Conservation (phyloP, 1,140 invertebrate species). For the Drosophila pachea region DNA sequence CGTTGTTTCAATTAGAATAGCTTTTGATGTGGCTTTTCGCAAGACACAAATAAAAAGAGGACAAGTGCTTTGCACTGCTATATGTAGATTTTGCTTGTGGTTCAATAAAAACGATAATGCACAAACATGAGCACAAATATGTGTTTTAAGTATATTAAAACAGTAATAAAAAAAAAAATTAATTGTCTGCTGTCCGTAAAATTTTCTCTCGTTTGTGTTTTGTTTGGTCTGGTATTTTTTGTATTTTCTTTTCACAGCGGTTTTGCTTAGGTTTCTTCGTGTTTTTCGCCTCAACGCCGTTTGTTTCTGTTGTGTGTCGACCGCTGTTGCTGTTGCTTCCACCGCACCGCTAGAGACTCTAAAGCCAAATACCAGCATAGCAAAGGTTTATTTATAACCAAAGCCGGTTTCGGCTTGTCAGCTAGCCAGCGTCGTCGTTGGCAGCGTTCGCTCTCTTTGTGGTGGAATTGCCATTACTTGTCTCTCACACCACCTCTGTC, state of each 20-base stretch:
- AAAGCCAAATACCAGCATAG: conserved; percentile 61
- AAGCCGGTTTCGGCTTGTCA: conserved; percentile 68
- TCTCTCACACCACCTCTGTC: neutral
- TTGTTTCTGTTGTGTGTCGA: conserved; percentile 31
- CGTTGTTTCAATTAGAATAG: conserved; percentile 29
- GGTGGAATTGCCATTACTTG: conserved; percentile 4
- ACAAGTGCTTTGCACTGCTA: conserved; percentile 30
- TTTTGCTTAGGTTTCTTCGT: conserved; percentile 44
- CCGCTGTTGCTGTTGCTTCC: conserved; percentile 34
- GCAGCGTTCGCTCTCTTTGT: conserved; percentile 13
- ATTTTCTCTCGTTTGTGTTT: conserved; percentile 21
- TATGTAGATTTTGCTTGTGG: conserved; percentile 1
- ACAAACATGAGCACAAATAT: conserved; percentile 11
- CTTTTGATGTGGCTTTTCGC: conserved; percentile 6
- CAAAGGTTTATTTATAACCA: conserved; percentile 66
- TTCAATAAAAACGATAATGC: conserved; percentile 5
- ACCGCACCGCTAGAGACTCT: conserved; percentile 60
- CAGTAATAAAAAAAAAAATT: conserved; percentile 7
- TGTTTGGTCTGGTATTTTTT: conserved; percentile 24
- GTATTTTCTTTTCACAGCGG: conserved; percentile 49
- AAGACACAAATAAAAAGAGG: conserved; percentile 12
- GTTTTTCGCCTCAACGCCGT: conserved; percentile 42
- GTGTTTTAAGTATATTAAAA: conserved; percentile 13
- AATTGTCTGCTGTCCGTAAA: conserved; percentile 25
- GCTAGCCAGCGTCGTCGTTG: conserved; percentile 22